phyloP scores from a whole-genome alignment of 2,113 vertebrate genomes.

The Gavialis gangeticus region DNA sequence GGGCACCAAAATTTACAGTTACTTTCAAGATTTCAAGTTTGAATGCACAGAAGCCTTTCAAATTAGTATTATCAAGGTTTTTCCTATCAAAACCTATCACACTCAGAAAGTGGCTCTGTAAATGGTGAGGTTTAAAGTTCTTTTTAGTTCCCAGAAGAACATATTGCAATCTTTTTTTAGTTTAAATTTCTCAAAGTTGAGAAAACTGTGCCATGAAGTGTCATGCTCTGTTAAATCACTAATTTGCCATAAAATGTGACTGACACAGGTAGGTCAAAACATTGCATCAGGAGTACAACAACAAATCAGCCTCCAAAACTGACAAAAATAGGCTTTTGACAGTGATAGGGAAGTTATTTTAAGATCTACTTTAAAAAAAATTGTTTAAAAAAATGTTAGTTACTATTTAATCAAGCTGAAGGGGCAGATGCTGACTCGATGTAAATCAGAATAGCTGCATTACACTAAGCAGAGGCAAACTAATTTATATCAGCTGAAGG shows the following conservation, averaged over 20 bases:
- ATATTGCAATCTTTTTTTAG: neutral
- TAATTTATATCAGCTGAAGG: neutral
- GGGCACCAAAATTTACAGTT: too few relatives aligned
- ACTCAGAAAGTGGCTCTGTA: neutral
- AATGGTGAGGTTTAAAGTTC: neutral
- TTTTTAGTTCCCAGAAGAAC: neutral
- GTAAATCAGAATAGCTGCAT: too few relatives aligned
- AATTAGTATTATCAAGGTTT: neutral
- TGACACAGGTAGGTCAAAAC: neutral
- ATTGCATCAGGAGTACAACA: neutral
- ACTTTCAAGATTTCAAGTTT: neutral
- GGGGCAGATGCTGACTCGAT: too few relatives aligned
- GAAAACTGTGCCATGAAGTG: neutral
- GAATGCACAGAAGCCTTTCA: neutral
- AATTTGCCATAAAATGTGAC: neutral
- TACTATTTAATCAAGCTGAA: too few relatives aligned
- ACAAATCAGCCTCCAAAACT: too few relatives aligned
- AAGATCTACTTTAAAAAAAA: too few relatives aligned
- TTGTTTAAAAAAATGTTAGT: too few relatives aligned
- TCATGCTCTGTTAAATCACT: neutral
- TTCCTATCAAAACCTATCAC: neutral
- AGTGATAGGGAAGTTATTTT: too few relatives aligned
- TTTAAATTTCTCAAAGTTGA: neutral
- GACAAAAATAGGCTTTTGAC: too few relatives aligned
- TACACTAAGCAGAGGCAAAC: too few relatives aligned